Base-by-base conservation (phyloP, 2,113 vertebrate species). In the Corythoichthys intestinalis region DNA sequence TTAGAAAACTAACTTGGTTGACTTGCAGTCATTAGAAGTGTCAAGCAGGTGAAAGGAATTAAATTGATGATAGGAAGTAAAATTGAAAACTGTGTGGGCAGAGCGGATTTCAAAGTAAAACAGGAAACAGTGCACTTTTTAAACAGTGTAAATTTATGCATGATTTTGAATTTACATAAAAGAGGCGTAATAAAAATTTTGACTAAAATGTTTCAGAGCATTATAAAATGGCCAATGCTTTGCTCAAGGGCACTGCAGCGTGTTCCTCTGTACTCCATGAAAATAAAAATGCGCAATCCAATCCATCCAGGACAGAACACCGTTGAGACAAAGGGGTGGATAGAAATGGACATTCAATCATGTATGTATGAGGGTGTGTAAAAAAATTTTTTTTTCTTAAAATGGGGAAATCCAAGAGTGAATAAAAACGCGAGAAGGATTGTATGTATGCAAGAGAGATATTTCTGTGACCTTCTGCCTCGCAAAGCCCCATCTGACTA, bases 381-480 rank as follows among this genome's bases (percentile, higher is more conserved):
- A 15, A 15, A 49, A 15, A 28, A 54, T n/a, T n/a, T n/a, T n/a
- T n/a, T n/a, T 65, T 58, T 50, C 13, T 66, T 50, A 70, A 67
- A 71, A n/a, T 2, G 11, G 41, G 67, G 35, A 54, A 44, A 35
- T 66, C 62, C 70, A 20, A 70, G 58, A 73, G 65, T 74, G 65
- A 61, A 48, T 34, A 20, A 60, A 52, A 49, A 57, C 38, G 64
- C 37, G 13, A 57, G 53, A 41, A 70, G 20, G 67, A 57, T 14
- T 72, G 81, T 83, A 78, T 81, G 79, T 71, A 75, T 58, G 84
- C 74, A 70, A 77, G 75, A 78, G 79, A 87, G 86, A 83, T 79
- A 85, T 89, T 86, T 87, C 78, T 80, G 82, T 90, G 89, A 90
- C 89, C 87, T 89, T 90, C 87, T 86, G 82, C 72, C 74, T 84